Base-by-base conservation (phyloP, 2,888 invertebrate genomes). In the Amblyteles armatorius region DNA sequence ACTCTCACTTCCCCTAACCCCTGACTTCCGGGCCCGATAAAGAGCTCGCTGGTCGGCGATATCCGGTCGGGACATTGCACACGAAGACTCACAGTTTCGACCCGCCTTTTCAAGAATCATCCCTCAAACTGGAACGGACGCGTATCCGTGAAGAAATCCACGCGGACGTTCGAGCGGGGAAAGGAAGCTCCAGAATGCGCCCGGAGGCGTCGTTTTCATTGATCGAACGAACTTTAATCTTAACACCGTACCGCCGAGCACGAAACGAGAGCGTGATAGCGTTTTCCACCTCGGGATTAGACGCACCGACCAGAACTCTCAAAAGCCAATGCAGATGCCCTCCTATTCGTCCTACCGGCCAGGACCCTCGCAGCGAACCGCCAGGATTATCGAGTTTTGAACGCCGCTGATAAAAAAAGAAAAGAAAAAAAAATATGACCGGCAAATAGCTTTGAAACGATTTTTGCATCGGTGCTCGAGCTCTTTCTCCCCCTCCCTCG, bases 211-310 rank as follows among this genome's bases (percentile, higher is more conserved):
- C 78, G 92, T 93, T 48, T 16, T 91, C 92, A 92, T 93, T 91
- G 90, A 92, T 92, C 91, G 93, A 93, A 93, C 92, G 91, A 93
- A 92, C 91, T 87, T 77, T 93, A 93, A 94, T 92, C 93, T 91
- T 88, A 85, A 80, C 83, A 86, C 84, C 85, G 82, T 76, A 85
- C 74, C 83, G 88, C 85, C 79, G 87, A 88, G 92, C 93, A 93
- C 94, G 94, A 87, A 86, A 90, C 89, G 60, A 5, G 85, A 82
- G 89, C 93, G 93, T 94, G 93, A 93, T 92, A 90, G 87, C 93
- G 90, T 91, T 88, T 88, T 89, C 88, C 90, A 88, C 90, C 89
- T 86, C 82, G 48, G 91, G 93, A 92, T 93, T 93, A 93, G 89
- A 87, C 86, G 88, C 57, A 55, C 77, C 52, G 40, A 63, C 29